A percentile compares a stretch with the other conserved stretches of the same genome.
These are phyloP conservation scores for Brachionus paranguensis DNA, from an alignment of 1,140 invertebrate genomes.

Conservation along the genomic window DNA sequence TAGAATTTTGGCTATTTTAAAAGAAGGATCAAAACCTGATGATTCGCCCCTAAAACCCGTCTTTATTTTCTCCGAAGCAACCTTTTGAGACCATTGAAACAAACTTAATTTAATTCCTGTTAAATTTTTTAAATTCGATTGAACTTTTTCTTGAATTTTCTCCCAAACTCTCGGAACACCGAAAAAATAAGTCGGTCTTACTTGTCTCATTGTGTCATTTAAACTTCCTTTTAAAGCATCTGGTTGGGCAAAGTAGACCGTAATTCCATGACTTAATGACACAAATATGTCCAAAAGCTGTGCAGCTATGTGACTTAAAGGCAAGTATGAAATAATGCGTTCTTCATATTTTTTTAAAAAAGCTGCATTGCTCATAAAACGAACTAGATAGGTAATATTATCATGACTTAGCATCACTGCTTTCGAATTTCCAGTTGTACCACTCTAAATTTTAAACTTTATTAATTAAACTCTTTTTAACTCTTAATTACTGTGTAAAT, in stretches of 20 bases:
- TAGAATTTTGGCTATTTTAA: slow-evolving; percentile 67
- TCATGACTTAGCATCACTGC: slow-evolving; percentile 87
- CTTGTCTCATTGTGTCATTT: slow-evolving; percentile 62
- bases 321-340: slow-evolving; percentile 70
- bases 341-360: slow-evolving; percentile 57
- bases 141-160: slow-evolving; percentile 82
- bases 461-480: not conserved
- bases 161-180: slow-evolving; percentile 86
- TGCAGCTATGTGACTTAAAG: slow-evolving; percentile 81
- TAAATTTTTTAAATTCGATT: slow-evolving; percentile 48
- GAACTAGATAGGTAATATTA: slow-evolving; percentile 60
- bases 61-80: not conserved
- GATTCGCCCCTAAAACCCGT: not conserved
- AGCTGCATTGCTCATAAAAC: slow-evolving; percentile 7
- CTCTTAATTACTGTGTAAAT: slow-evolving; percentile 71
- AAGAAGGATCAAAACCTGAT: slow-evolving; percentile 43
- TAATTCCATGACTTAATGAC: slow-evolving; percentile 59
- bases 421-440: slow-evolving; percentile 82
- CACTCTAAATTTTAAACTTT: slow-evolving; percentile 62
- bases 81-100: slow-evolving; percentile 14
- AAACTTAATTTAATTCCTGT: slow-evolving; percentile 6
- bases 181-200: slow-evolving; percentile 72
- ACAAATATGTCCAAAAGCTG: slow-evolving; percentile 73
- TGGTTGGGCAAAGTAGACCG: slow-evolving; percentile 76
- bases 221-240: slow-evolving; percentile 66